Conservation (phyloP, 2,888 invertebrate species). For the Yponomeuta sedellus region DNA sequence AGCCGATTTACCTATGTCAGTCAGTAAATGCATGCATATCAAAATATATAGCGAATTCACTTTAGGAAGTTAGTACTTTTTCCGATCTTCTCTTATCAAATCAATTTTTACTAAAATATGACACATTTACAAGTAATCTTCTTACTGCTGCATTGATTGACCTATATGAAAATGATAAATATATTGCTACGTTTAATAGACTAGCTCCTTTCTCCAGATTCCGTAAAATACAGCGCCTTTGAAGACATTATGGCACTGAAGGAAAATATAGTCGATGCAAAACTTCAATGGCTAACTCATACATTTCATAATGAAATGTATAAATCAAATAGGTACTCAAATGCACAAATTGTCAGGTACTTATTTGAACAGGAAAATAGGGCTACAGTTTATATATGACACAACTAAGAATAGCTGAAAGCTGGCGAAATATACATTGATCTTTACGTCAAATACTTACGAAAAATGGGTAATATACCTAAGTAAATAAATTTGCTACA, state of each 20-base stretch:
- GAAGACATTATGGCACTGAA: conserved; percentile 5
- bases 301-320: conserved; percentile 28
- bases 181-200: conserved; percentile 30
- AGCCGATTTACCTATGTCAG: conserved; percentile 17
- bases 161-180: conserved; percentile 26
- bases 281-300: conserved; percentile 1
- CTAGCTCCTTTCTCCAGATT: conserved; percentile 45
- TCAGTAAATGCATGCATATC: conserved; percentile 66
- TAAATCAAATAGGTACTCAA: conserved; percentile 47
- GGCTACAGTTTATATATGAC: conserved; percentile 31
- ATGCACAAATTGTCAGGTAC: conserved; percentile 63
- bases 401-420: conserved; percentile 23
- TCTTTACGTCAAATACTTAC: not conserved
- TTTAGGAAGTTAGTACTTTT: conserved; percentile 27
- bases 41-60: conserved; percentile 69
- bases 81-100: not conserved
- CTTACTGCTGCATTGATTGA: conserved; percentile 10
- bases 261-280: conserved; percentile 2
- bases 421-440: not conserved
- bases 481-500: not conserved
- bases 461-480: not conserved
- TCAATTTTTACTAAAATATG: conserved; percentile 41
- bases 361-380: conserved; percentile 25
- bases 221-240: conserved; percentile 29
- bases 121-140: conserved; percentile 20